Conservation (phyloP, 2,113 vertebrate genomes). For the Urocitellus parryii region DNA sequence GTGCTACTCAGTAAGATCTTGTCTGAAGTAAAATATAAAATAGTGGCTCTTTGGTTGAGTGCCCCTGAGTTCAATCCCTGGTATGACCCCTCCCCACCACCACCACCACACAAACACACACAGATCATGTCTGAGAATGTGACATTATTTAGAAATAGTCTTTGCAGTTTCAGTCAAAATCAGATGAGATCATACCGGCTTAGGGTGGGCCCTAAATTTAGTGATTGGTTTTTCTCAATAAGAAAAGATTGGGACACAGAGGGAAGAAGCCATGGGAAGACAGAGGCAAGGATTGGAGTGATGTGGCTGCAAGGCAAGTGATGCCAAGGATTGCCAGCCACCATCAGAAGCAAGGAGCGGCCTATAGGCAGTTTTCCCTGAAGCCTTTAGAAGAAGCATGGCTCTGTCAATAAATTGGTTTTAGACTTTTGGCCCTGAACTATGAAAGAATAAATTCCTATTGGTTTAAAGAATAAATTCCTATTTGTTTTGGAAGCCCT, state of each 20-base stretch:
- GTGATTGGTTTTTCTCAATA: neutral
- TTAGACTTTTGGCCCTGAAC: neutral
- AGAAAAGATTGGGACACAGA: neutral
- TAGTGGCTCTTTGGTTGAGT: too few relatives aligned
- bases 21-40: too few relatives aligned
- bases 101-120: too few relatives aligned
- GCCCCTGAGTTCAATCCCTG: too few relatives aligned
- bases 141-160: neutral
- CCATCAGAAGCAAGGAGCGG: neutral
- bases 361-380: neutral
- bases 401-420: neutral
- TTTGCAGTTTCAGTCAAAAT: neutral
- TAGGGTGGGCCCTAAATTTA: neutral
- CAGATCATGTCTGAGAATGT: neutral
- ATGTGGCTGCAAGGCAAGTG: neutral
- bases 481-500: neutral
- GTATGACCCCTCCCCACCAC: too few relatives aligned
- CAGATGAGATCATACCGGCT: neutral
- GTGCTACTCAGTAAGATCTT: too few relatives aligned
- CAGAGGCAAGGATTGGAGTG: neutral
- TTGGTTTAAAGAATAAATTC: slow-evolving; percentile 3
- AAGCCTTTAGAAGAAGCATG: neutral
- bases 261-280: neutral
- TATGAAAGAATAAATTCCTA: neutral
- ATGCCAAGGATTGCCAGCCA: neutral